Percentiles rank a stretch among this genome's conserved stretches.
phyloP scores from a whole-genome alignment of 2,888 invertebrate species.

The Pemphredon lugubris region DNA sequence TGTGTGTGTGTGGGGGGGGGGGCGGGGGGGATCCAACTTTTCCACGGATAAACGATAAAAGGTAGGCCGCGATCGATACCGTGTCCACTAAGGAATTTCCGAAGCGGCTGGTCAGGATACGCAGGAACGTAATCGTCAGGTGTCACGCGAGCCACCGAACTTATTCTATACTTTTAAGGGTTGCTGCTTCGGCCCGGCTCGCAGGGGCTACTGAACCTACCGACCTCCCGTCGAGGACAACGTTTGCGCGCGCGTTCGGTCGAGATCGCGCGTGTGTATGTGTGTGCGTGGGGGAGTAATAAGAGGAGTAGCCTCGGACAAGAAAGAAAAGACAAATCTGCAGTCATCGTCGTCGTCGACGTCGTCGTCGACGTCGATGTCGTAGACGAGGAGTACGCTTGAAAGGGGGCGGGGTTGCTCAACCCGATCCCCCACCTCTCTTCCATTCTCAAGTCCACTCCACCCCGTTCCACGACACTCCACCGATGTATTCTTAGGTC shows the following conservation, averaged over 20 bases:
- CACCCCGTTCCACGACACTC: conserved; percentile 67
- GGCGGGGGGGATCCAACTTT: conserved; percentile 13
- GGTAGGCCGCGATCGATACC: background rate
- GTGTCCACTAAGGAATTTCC: conserved; percentile 1
- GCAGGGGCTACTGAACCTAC: conserved; percentile 8
- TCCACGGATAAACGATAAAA: conserved; percentile 26
- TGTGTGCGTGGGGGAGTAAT: conserved; percentile 18
- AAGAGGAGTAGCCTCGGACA: conserved; percentile 20
- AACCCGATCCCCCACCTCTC: conserved; percentile 50
- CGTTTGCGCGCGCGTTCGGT: too few relatives aligned
- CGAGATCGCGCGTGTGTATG: too few relatives aligned
- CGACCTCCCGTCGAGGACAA: background rate
- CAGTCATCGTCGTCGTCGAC: conserved; percentile 63
- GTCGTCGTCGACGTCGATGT: too few relatives aligned
- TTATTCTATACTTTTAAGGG: background rate
- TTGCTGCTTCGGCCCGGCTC: conserved; percentile 16
- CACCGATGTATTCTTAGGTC: conserved; percentile 76
- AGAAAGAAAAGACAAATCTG: conserved; percentile 64
- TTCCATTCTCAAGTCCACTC: conserved; percentile 64
- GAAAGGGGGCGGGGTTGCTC: conserved; percentile 56
- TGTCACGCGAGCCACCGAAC: conserved; percentile 33
- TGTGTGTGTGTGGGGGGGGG: too few relatives aligned
- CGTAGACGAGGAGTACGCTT: conserved; percentile 52
- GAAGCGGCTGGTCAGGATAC: background rate
- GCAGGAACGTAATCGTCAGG: conserved; percentile 29